Evolutionary conservation across 2,888 invertebrate species (phyloP).

Genomic region (Ectobius pallidus): DNA sequence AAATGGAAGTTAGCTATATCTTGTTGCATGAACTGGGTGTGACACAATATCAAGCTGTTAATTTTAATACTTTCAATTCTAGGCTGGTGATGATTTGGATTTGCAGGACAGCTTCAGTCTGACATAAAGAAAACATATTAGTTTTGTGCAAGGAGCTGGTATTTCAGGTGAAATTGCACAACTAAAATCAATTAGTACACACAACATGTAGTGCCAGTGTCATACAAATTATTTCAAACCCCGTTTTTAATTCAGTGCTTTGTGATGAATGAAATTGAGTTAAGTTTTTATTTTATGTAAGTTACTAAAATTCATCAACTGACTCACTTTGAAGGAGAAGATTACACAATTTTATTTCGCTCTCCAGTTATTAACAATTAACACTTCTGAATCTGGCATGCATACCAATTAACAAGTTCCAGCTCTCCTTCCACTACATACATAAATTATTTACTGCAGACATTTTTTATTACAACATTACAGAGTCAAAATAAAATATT

Average conservation of each 20-base stretch:
- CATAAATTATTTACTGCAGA: no score
- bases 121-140: not conserved
- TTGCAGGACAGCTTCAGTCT: slow-evolving; percentile 39
- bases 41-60: not conserved
- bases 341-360: no score
- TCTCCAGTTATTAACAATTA: no score
- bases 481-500: no score
- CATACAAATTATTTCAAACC: no score
- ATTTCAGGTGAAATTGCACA: not conserved
- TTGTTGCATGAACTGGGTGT: not conserved
- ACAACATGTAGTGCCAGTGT: not conserved
- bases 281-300: no score
- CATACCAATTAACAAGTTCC: not conserved
- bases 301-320: no score
- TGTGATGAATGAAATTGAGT: no score
- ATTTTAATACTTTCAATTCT: not conserved
- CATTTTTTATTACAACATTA: no score
- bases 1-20: not conserved
- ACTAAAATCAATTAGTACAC: not conserved
- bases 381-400: slow-evolving; percentile 17
- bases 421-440: not conserved
- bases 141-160: not conserved
- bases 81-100: slow-evolving; percentile 41
- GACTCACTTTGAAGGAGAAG: no score
- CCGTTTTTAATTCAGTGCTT: no score